A percentile compares a stretch with the other conserved stretches of the same genome.
These are phyloP conservation scores for Campoplex capitator DNA, from an alignment of 2,888 invertebrate genomes.

Conservation along the genomic window DNA sequence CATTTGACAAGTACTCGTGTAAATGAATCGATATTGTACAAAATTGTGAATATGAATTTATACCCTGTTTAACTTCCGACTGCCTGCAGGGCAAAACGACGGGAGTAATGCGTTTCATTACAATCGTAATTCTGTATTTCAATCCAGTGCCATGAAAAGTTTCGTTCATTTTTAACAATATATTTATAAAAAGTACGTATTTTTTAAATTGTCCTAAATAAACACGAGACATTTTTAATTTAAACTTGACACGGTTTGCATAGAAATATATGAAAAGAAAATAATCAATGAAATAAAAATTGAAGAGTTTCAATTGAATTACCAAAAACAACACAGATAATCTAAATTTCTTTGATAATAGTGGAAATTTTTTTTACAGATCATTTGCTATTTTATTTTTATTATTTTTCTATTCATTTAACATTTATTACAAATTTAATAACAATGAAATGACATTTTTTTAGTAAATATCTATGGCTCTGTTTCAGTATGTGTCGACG, in stretches of 20 bases:
- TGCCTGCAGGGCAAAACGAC: too few species aligned
- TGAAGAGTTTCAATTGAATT: not conserved
- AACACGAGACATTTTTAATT: not conserved
- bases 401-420: not conserved
- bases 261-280: not conserved
- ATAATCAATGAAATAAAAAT: not conserved
- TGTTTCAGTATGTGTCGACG: conserved; percentile 79
- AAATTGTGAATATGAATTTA: not conserved
- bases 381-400: not conserved
- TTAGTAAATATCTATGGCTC: not conserved
- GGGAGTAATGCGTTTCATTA: too few species aligned
- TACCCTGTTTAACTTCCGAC: not conserved
- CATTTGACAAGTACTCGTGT: not conserved
- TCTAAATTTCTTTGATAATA: not conserved
- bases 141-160: not conserved
- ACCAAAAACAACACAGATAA: not conserved
- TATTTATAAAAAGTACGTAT: not conserved
- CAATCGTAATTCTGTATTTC: not conserved
- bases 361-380: too few species aligned
- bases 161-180: not conserved
- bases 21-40: not conserved
- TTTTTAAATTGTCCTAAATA: not conserved
- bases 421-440: not conserved
- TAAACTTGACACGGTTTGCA: not conserved
- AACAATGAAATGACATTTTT: not conserved